Base-by-base conservation (phyloP, 2,797 vertebrate genomes). In the Orientallactaga sibirica region DNA sequence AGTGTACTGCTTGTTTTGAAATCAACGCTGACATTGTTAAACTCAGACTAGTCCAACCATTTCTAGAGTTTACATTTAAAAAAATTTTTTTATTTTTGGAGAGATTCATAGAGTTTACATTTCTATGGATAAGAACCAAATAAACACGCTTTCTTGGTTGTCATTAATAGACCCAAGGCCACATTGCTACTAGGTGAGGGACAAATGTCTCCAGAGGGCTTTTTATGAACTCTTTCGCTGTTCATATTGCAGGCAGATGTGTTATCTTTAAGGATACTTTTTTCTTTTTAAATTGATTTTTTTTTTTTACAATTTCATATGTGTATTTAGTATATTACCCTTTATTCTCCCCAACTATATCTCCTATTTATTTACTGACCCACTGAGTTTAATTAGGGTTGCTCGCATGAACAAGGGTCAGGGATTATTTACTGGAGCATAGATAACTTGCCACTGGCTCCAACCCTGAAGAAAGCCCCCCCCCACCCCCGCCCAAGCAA, bases 1-100 rank as follows among this genome's bases (percentile, higher is more conserved):
- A 80, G 79, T 22, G 43, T 78, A 58, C 33, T 48, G 84, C 87
- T 61, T 66, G 24, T 41, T 90, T 84, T 74, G 41, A 81, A 90
- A 87, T 92, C 2, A 27, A 27, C 55, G 66, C 2, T 58, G 37
- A 90, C 10, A 16, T 85, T 93, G 74, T 78, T 43, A 33, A 71
- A 83, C 8, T 76, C 37, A 33, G 78, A 77, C 55, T 37, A 27
- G 37, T 7, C 29, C 12, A 24, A 7, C 27, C 58, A 48, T 88
- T 91, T 88, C 27, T 82, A 83, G 73, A 75, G 41, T 86, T 68
- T 29, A 37, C 7, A 5, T 1, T 84, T 24, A n/a, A n/a, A n/a
- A n/a, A 48, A 48, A 3, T 48, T 6, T 48, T 48, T 48, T 48
- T 48, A 48, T 48, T 9, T 48, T 48, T 37, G 33, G 33, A 37